phyloP scores from a whole-genome alignment of 2,888 invertebrate genomes.

The Sminthurinus aureus region DNA sequence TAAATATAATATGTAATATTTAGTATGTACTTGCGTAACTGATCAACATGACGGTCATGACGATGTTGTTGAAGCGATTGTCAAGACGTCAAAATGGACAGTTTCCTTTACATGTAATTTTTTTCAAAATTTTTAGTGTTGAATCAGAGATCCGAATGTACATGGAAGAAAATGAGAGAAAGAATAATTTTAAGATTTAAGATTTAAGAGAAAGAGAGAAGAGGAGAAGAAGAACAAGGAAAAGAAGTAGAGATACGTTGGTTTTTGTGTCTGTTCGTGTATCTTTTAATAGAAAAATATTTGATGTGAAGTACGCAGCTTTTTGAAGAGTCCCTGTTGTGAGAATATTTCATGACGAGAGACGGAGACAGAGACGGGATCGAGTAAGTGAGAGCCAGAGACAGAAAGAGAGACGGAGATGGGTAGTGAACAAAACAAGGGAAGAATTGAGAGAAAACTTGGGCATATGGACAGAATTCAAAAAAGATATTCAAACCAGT shows the following conservation, averaged over 20 bases:
- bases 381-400: too few relatives aligned
- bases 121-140: too few relatives aligned
- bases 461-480: slow-evolving; percentile 19
- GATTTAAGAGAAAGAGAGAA: not conserved
- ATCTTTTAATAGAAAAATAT: slow-evolving; percentile 45
- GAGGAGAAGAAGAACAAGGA: not conserved
- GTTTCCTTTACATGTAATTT: too few relatives aligned
- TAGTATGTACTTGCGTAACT: too few relatives aligned
- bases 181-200: not conserved
- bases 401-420: slow-evolving; percentile 4
- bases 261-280: slow-evolving; percentile 2
- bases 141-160: too few relatives aligned
- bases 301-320: slow-evolving; percentile 29
- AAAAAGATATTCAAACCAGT: slow-evolving; percentile 35
- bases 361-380: not conserved
- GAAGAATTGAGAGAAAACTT: not conserved
- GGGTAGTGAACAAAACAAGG: not conserved
- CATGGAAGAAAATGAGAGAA: not conserved
- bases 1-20: too few relatives aligned
- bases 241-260: not conserved
- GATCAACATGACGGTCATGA: too few relatives aligned
- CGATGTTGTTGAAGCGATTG: too few relatives aligned
- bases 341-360: slow-evolving; percentile 46
- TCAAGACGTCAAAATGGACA: too few relatives aligned
- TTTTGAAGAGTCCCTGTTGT: slow-evolving; percentile 45